Conservation (phyloP, 2,888 invertebrate species). For the Urechis unicinctus region DNA sequence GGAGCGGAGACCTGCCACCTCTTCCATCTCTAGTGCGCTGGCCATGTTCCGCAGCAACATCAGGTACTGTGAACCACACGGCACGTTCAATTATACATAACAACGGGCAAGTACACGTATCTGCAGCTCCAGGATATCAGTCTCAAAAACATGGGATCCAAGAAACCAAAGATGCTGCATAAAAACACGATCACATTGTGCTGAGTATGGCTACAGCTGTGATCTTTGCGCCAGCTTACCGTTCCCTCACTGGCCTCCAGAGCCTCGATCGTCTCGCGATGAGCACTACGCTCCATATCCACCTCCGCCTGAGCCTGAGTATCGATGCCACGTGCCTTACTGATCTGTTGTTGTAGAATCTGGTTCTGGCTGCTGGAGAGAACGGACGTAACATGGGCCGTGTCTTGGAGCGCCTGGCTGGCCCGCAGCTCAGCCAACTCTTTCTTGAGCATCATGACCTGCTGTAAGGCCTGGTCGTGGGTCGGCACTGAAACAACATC, state of each 20-base stretch:
- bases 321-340: slow-evolving; percentile 31
- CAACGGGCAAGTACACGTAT: too few relatives aligned
- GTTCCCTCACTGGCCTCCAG: slow-evolving; percentile 45
- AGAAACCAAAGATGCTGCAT: not conserved
- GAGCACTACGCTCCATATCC: slow-evolving; percentile 44
- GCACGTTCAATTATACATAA: too few relatives aligned
- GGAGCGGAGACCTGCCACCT: slow-evolving; percentile 40
- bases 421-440: slow-evolving; percentile 48
- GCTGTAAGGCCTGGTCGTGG: slow-evolving; percentile 47
- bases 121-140: too few relatives aligned
- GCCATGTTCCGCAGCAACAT: slow-evolving; percentile 37
- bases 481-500: slow-evolving; percentile 32
- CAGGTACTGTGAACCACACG: slow-evolving; percentile 34
- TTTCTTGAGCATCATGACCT: slow-evolving; percentile 47
- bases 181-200: not conserved
- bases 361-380: not conserved
- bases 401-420: slow-evolving; percentile 27
- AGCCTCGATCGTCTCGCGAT: slow-evolving; percentile 44
- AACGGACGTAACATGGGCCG: not conserved
- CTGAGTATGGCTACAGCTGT: not conserved
- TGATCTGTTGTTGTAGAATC: slow-evolving; percentile 10
- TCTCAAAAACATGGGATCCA: not conserved
- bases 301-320: slow-evolving; percentile 31
- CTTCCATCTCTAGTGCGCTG: slow-evolving; percentile 36
- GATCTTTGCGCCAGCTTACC: slow-evolving; percentile 22